Evolutionary conservation across 64 coral and sea anemone species (phyloP), one percentile per base, ranked within the genome.

Genomic region (Orbicella faveolata): DNA sequence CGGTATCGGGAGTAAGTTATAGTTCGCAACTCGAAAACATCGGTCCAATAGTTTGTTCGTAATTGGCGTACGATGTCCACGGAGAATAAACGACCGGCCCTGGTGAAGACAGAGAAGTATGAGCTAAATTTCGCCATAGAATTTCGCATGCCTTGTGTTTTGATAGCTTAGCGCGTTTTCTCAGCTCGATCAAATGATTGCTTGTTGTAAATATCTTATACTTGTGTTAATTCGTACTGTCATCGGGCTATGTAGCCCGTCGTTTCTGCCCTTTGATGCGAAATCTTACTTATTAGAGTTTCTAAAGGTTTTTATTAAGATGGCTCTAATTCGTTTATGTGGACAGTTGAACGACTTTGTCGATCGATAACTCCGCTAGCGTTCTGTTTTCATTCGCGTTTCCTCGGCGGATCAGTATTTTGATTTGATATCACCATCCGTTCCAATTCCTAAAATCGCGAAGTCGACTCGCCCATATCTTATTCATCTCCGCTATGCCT

Each of bases 71-170:
- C 19, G 36, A 85, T 85, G 82, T 85, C 82, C 19, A 26, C 82
- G 21, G 82, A 85, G 0, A 72, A 85, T 33, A 85, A 85, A 73
- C 37, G 82, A 15, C 82, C 82, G 10, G 10, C 82, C 19, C 82
- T 85, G 2, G 65, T 67, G 23, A 85, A 85, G 20, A 37, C 82
- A 85, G 82, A 85, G 82, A 85, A 85, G 82, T 85, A 85, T 52
- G 81, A 15, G 8, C 19, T 77, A 52, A 4, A 78, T 52, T 7
- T 78, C 39, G 36, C 21, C n/a, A 4, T 48, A 84, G 20, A 36
- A n/a, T 34, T 72, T 85, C n/a, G 19, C 52, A 59, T 33, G 51
- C 3, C 75, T 21, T 39, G 18, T 16, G 44, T 48, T 48, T 6
- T 6, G 44, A 48, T 48, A 48, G 20, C 44, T 69, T 11, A 23